phyloP scores from a whole-genome alignment of 2,797 vertebrate species.

The Myoxocephalus aenaeus region DNA sequence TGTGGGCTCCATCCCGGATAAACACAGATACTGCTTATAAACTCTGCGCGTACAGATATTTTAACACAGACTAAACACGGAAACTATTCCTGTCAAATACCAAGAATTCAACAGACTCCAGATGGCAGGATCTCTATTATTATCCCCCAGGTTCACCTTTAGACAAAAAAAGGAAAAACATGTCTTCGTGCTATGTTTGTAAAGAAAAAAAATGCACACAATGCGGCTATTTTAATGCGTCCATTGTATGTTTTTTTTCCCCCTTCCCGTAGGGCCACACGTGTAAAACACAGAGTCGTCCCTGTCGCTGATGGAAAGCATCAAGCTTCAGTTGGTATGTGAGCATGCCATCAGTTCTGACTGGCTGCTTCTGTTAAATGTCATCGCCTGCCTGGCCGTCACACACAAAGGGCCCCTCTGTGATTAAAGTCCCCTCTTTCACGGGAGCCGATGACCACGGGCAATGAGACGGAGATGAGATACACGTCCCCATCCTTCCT shows the following conservation, averaged over 20 bases:
- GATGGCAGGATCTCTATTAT: slow-evolving; percentile 54
- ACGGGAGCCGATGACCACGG: slow-evolving; percentile 62
- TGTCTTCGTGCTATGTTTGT: slow-evolving; percentile 23
- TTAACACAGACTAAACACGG: slow-evolving; percentile 58
- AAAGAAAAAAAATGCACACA: slow-evolving; percentile 24
- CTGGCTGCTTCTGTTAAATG: slow-evolving; percentile 78
- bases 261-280: slow-evolving; percentile 46
- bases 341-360: slow-evolving; percentile 70
- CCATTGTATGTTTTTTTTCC: slow-evolving; percentile 47
- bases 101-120: slow-evolving; percentile 50
- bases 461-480: slow-evolving; percentile 63
- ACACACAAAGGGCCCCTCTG: slow-evolving; percentile 66
- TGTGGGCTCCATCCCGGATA: slow-evolving; percentile 32
- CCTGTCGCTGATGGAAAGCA: slow-evolving; percentile 42
- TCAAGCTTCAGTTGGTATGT: slow-evolving; percentile 31
- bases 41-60: slow-evolving; percentile 16
- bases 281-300: slow-evolving; percentile 51
- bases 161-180: slow-evolving; percentile 28
- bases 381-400: slow-evolving; percentile 66
- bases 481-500: neutral
- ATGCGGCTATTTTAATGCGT: slow-evolving; percentile 52
- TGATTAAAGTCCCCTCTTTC: slow-evolving; percentile 65
- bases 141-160: slow-evolving; percentile 29
- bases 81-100: slow-evolving; percentile 48
- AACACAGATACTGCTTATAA: slow-evolving; percentile 36